Evolutionary conservation across 2,113 vertebrate genomes (phyloP), one percentile per base, ranked within the genome.

Genomic region (Leptobrachium ailaonicum): DNA sequence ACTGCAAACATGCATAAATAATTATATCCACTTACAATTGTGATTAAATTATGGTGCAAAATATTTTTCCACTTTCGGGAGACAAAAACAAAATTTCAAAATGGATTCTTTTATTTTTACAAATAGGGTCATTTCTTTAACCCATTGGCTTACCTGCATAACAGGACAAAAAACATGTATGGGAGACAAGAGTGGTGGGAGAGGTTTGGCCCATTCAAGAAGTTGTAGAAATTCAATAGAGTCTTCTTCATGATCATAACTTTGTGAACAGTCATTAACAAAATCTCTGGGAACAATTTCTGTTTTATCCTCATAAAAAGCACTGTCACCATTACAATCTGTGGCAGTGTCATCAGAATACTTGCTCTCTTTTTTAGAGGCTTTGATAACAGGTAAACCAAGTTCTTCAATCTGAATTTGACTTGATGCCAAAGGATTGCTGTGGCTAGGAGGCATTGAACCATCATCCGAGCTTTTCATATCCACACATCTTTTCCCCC

Each of bases 141-240:
- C 14, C 70, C 20, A 32, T 32, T 32, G 86, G 91, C 92, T 89
- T 85, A 91, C 90, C 71, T 81, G 75, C 3, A 76, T 82, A 2
- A 83, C 32, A 0, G 79, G 14, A 32, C 91, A 87, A 10, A 89
- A 86, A 45, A 87, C 83, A 42, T 79, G 85, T 80, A 99, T 54
- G 0, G 98, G 98, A 66, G 98, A 98, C 68, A 99, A 82, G 0
- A 94, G 92, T 73, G 93, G 88, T 40, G 89, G 95, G 6, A 97
- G 84, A 42, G 93, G 94, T 64, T 79, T 92, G 80, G 94, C 93
- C 88, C 92, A 92, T 1, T 93, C 84, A 73, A 92, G 50, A 32
- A 92, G 88, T 45, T 92, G 91, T 43, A 83, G 87, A 13, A 94
- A 85, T 2, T 85, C 85, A 75, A 82, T 84, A 77, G 84, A 64